These are phyloP conservation scores for Lamprologus ornatipinnis DNA, from an alignment of 2,113 vertebrate genomes.

Conservation along the genomic window DNA sequence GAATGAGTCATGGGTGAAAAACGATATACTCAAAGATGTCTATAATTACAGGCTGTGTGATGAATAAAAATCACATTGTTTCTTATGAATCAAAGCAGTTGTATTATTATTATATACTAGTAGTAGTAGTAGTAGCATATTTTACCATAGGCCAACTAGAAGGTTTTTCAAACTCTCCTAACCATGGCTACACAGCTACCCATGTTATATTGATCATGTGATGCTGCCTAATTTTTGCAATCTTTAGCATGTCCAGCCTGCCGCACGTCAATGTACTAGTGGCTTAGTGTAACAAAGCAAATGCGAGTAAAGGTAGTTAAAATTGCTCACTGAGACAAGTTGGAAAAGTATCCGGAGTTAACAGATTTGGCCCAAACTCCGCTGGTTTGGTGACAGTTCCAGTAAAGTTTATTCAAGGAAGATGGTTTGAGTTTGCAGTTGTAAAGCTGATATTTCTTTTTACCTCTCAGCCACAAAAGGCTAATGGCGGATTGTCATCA, in stretches of 20 bases:
- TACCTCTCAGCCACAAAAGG: not conserved
- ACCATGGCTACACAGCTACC: not conserved
- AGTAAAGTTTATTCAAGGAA: not conserved
- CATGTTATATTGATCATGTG: not conserved
- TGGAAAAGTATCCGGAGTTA: not conserved
- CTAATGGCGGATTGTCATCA: not conserved
- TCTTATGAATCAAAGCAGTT: not conserved
- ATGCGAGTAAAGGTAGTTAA: not conserved
- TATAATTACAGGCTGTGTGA: not conserved
- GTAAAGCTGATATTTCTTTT: not conserved
- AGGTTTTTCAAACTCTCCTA: not conserved
- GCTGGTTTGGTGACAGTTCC: not conserved
- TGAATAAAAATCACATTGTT: not conserved
- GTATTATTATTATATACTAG: not conserved
- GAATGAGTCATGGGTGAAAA: not conserved
- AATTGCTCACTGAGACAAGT: not conserved
- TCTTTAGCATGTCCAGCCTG: not conserved
- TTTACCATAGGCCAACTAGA: not conserved
- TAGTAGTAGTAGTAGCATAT: not conserved
- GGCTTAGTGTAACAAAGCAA: not conserved
- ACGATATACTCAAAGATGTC: not conserved
- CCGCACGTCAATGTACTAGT: rapidly evolving
- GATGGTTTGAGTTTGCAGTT: not conserved
- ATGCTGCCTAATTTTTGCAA: not conserved
- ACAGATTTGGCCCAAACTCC: not conserved